These are phyloP conservation scores for Dendrolimus kikuchii DNA, from an alignment of 1,140 invertebrate species.

Conservation along the genomic window DNA sequence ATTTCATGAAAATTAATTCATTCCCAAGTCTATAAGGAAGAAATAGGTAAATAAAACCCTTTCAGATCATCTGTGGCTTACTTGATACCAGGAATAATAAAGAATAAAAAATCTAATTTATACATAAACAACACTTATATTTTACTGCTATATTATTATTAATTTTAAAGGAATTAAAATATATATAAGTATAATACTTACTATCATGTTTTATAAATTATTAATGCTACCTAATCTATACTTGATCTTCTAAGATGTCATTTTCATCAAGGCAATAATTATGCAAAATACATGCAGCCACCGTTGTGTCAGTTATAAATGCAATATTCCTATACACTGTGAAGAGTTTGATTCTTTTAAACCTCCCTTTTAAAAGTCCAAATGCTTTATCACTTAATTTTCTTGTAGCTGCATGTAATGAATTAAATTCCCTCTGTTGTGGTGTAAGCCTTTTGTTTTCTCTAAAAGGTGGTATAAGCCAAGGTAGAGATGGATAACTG, in stretches of 20 bases:
- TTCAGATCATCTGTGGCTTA: too few species aligned
- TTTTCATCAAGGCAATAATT: conserved; percentile 47
- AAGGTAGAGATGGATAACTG: conserved; percentile 41
- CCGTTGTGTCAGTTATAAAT: conserved; percentile 49
- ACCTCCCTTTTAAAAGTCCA: conserved; percentile 33
- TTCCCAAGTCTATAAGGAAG: too few species aligned
- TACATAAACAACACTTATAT: too few species aligned
- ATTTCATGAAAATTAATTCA: too few species aligned
- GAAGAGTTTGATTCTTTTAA: conserved; percentile 40
- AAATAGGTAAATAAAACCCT: too few species aligned
- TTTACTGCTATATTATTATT: too few species aligned
- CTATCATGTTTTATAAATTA: too few species aligned
- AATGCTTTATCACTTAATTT: conserved; percentile 45
- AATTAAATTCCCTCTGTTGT: conserved; percentile 44
- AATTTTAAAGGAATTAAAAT: too few species aligned
- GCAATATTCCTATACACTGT: conserved; percentile 47
- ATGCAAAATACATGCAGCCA: conserved; percentile 48
- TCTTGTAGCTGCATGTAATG: conserved; percentile 31
- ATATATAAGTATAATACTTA: too few species aligned
- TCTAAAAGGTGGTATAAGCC: conserved; percentile 42
- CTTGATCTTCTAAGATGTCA: conserved; percentile 29
- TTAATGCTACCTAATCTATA: conserved; percentile 5
- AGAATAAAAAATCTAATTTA: too few species aligned
- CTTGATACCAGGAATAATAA: too few species aligned
- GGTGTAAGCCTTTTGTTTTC: conserved; percentile 45